A percentile compares a stretch with the other conserved stretches of the same genome.
These are phyloP conservation scores for Lingula anatina DNA, from an alignment of 2,888 invertebrate genomes.

Conservation along the genomic window DNA sequence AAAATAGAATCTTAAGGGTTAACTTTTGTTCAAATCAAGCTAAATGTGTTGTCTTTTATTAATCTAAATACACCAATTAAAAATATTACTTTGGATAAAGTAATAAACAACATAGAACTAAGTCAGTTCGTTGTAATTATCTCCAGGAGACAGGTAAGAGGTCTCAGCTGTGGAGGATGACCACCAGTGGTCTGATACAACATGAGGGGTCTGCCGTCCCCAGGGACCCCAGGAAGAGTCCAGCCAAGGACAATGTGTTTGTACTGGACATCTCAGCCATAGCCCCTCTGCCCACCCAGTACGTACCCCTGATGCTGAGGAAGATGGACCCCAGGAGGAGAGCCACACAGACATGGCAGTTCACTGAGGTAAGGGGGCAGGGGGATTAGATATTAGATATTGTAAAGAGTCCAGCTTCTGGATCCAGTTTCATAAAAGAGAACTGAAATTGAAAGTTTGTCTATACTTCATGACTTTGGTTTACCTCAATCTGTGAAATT, in stretches of 20 bases:
- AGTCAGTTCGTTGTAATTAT: not conserved
- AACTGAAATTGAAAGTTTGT: too few relatives aligned
- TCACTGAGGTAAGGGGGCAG: conserved; percentile 57
- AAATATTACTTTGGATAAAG: too few relatives aligned
- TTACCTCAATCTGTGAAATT: too few relatives aligned
- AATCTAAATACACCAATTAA: too few relatives aligned
- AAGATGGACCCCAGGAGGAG: conserved; percentile 77
- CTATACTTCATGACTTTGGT: too few relatives aligned
- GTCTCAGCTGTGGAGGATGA: conserved; percentile 91
- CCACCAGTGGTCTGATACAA: conserved; percentile 79
- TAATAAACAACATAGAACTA: too few relatives aligned
- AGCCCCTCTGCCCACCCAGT: conserved; percentile 77
- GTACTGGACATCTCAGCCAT: conserved; percentile 86
- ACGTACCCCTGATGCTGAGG: conserved; percentile 71
- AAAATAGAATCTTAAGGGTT: too few relatives aligned
- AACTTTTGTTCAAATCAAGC: too few relatives aligned
- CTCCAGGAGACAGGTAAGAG: conserved; percentile 45
- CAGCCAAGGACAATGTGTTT: conserved; percentile 26
- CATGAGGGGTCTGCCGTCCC: conserved; percentile 76
- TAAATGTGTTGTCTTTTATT: too few relatives aligned
- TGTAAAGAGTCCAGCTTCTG: too few relatives aligned
- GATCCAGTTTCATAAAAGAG: too few relatives aligned
- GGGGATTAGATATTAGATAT: too few relatives aligned
- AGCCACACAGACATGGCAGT: conserved; percentile 90
- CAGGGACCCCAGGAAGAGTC: conserved; percentile 46